phyloP scores from a whole-genome alignment of 2,888 invertebrate species.

The Lamellibrachia satsuma region DNA sequence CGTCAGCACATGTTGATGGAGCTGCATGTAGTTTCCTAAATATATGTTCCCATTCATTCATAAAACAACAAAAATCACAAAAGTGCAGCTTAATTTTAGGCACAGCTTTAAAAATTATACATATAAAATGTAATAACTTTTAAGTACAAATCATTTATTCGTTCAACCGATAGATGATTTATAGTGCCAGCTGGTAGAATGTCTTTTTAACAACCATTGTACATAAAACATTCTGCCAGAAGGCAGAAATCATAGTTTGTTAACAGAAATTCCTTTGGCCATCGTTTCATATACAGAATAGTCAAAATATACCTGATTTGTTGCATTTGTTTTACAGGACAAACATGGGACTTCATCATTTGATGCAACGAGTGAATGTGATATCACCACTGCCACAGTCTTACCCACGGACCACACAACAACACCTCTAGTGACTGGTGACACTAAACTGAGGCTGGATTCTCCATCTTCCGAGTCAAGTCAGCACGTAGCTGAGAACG shows the following conservation, averaged over 20 bases:
- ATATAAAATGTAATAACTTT: too few relatives aligned
- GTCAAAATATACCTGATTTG: neutral
- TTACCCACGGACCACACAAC: too few relatives aligned
- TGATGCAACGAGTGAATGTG: neutral
- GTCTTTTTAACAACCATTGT: neutral
- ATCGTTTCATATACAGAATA: neutral
- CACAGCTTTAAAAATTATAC: too few relatives aligned
- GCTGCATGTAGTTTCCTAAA: too few relatives aligned
- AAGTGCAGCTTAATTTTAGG: too few relatives aligned
- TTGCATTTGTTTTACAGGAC: neutral
- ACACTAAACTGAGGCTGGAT: neutral
- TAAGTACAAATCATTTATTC: neutral
- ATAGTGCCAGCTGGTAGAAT: neutral
- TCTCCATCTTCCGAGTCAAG: neutral
- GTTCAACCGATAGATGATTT: neutral
- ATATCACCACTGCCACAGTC: neutral
- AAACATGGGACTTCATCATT: neutral
- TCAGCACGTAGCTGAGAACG: neutral
- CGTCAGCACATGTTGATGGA: neutral
- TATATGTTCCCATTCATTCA: too few relatives aligned
- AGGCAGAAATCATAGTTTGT: neutral
- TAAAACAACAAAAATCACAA: too few relatives aligned
- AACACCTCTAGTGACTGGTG: neutral
- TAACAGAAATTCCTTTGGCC: neutral
- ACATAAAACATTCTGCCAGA: neutral